Conservation (phyloP, 2,797 vertebrate genomes). For the Silurus lanzhouensis region DNA sequence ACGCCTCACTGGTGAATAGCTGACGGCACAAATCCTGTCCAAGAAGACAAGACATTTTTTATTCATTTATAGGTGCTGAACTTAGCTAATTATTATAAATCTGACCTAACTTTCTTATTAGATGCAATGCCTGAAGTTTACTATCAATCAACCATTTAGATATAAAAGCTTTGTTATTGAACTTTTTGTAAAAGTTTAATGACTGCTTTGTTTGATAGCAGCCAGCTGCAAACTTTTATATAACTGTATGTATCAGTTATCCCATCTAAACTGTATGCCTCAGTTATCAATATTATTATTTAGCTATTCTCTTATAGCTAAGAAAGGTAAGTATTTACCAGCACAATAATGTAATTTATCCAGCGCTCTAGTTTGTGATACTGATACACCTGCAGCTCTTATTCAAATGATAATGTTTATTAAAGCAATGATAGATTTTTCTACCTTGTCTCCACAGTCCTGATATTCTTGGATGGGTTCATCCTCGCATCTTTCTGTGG, state of each 20-base stretch:
- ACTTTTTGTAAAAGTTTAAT: too few species aligned
- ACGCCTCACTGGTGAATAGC: slow-evolving; percentile 63
- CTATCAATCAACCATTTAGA: background rate
- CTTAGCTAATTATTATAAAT: background rate
- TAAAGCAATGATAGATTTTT: background rate
- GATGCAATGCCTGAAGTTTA: background rate
- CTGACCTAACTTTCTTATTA: background rate
- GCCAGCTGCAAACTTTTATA: background rate
- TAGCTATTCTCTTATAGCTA: background rate
- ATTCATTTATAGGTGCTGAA: background rate
- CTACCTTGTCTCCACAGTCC: slow-evolving; percentile 67
- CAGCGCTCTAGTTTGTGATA: background rate
- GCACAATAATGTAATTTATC: background rate
- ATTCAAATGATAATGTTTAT: background rate
- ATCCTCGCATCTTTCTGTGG: slow-evolving; percentile 75
- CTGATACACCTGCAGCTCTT: too few species aligned
- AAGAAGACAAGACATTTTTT: slow-evolving; percentile 5
- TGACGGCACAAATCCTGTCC: slow-evolving; percentile 69
- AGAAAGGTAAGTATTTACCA: background rate
- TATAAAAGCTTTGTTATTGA: background rate
- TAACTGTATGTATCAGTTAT: background rate
- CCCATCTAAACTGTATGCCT: too few species aligned
- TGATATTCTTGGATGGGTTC: background rate
- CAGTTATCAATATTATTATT: too few species aligned
- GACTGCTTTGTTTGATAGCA: background rate